These are phyloP conservation scores for Anoplius nigerrimus DNA, from an alignment of 2,888 invertebrate genomes.

Conservation along the genomic window DNA sequence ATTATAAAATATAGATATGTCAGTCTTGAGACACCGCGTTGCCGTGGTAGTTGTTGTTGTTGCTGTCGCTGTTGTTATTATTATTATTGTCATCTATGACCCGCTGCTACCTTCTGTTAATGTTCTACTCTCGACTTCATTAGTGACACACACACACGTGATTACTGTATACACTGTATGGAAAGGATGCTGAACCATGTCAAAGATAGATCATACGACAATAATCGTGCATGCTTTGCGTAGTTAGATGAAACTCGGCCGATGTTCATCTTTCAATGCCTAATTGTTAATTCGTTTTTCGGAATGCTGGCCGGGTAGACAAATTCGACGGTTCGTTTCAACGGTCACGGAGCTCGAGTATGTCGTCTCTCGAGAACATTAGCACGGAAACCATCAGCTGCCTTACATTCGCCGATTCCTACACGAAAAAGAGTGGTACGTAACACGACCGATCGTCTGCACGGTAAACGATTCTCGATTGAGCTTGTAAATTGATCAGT, in stretches of 20 bases:
- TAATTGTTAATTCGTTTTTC: slow-evolving; percentile 61
- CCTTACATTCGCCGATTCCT: slow-evolving; percentile 96
- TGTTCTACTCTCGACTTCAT: slow-evolving; percentile 13
- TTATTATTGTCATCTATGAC: slow-evolving; percentile 32
- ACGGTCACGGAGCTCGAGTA: slow-evolving; percentile 96
- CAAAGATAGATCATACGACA: slow-evolving; percentile 35
- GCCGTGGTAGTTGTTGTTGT: slow-evolving; percentile 63
- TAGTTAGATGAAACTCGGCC: neutral
- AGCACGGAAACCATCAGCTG: slow-evolving; percentile 96
- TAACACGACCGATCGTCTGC: slow-evolving; percentile 26
- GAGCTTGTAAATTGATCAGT: neutral
- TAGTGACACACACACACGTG: slow-evolving; percentile 22
- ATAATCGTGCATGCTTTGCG: slow-evolving; percentile 32
- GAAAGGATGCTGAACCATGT: slow-evolving; percentile 37
- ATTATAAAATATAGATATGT: slow-evolving; percentile 3
- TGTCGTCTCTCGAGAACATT: slow-evolving; percentile 98
- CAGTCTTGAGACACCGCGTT: slow-evolving; percentile 19
- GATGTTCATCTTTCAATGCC: slow-evolving; percentile 21
- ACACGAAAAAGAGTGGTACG: slow-evolving; percentile 94
- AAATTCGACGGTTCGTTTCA: slow-evolving; percentile 98
- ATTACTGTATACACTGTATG: slow-evolving; percentile 29
- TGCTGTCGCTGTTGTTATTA: slow-evolving; percentile 46
- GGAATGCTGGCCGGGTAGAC: slow-evolving; percentile 88
- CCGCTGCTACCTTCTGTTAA: slow-evolving; percentile 29
- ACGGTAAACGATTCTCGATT: slow-evolving; percentile 4